These are phyloP conservation scores for Aporophyla nigra DNA, from an alignment of 2,888 invertebrate genomes.

Conservation along the genomic window DNA sequence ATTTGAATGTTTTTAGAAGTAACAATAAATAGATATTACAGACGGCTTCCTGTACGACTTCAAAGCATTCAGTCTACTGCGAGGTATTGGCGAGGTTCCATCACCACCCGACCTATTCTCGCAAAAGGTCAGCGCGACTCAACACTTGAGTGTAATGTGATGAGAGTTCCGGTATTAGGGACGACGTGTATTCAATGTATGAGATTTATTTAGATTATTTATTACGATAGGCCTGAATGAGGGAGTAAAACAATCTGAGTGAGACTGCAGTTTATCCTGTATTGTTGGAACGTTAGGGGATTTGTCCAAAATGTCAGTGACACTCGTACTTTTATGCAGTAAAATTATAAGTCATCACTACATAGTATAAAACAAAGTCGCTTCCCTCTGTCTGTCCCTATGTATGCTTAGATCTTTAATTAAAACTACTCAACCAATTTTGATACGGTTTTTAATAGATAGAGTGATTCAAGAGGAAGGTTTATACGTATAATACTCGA, in stretches of 20 bases:
- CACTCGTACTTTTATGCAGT: no score
- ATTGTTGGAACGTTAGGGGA: not conserved
- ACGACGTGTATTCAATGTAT: constrained; percentile 10
- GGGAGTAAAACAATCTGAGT: not conserved
- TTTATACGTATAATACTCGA: no score
- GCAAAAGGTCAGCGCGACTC: constrained; percentile 69
- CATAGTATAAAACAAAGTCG: no score
- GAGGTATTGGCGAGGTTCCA: constrained; percentile 72
- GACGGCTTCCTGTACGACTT: constrained; percentile 71
- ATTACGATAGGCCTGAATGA: constrained; percentile 15
- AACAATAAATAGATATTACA: constrained; percentile 66
- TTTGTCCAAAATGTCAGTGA: not conserved
- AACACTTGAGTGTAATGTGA: constrained; percentile 28
- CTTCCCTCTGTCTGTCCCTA: no score
- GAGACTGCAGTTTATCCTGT: not conserved
- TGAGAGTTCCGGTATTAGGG: constrained; percentile 35
- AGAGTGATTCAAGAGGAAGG: no score
- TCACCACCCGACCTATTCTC: constrained; percentile 65
- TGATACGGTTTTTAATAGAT: no score
- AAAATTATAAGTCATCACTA: no score
- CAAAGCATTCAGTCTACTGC: constrained; percentile 65
- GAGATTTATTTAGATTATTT: constrained; percentile 16
- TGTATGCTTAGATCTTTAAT: no score
- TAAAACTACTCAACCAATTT: no score
- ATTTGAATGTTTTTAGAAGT: constrained; percentile 52